Conservation (phyloP, 2,113 vertebrate genomes). For the Greenwoodochromis staneri region DNA sequence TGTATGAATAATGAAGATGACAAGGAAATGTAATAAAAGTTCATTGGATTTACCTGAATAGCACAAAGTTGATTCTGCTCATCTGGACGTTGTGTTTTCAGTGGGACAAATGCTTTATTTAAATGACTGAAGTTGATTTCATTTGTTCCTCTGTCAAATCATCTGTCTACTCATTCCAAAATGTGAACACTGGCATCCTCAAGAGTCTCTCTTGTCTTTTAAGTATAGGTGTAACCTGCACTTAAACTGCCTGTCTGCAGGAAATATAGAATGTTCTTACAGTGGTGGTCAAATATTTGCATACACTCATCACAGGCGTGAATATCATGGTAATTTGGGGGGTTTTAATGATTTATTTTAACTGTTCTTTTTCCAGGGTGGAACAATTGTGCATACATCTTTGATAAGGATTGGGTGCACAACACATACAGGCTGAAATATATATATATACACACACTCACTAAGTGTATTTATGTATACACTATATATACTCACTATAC, state of each 20-base stretch:
- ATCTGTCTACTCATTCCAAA: neutral
- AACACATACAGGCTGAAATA: neutral
- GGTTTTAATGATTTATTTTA: neutral
- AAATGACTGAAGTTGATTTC: neutral
- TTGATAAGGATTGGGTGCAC: neutral
- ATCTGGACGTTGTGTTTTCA: neutral
- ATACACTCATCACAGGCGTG: neutral
- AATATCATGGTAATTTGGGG: neutral
- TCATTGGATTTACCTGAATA: neutral
- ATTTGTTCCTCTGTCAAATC: neutral
- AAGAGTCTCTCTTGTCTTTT: neutral
- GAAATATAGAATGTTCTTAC: neutral
- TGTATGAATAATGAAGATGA: neutral
- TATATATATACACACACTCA: neutral
- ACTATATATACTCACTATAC: neutral
- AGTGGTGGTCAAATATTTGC: neutral
- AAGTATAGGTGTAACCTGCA: neutral
- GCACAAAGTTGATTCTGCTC: neutral
- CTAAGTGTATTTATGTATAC: neutral
- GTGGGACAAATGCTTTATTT: neutral
- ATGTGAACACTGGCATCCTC: neutral
- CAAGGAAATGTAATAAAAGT: neutral
- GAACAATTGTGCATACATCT: neutral
- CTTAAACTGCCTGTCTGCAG: neutral
- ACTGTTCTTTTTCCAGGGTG: neutral